phyloP scores from a whole-genome alignment of 2,888 invertebrate species.

The Eilema sororculum region DNA sequence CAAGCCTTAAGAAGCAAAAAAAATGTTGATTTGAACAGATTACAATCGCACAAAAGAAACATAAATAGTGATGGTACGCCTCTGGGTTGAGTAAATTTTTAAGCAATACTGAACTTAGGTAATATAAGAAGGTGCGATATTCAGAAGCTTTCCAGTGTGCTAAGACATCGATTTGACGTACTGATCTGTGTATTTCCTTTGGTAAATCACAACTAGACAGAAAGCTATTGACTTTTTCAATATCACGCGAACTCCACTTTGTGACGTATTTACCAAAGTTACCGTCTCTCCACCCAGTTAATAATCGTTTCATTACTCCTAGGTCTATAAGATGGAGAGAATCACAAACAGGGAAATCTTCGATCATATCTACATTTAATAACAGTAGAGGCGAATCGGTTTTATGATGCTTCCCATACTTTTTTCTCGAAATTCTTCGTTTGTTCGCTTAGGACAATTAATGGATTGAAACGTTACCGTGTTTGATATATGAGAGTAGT shows the following conservation, averaged over 20 bases:
- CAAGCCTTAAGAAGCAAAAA: neutral
- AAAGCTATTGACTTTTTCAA: constrained; percentile 27
- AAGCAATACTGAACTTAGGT: constrained; percentile 15
- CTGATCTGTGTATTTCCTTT: constrained; percentile 15
- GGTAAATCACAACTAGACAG: constrained; percentile 13
- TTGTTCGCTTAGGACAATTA: constrained; percentile 20
- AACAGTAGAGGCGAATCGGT: constrained; percentile 21
- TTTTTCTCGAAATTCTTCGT: constrained; percentile 23
- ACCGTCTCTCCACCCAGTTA: constrained; percentile 37
- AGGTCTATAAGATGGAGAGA: constrained; percentile 34
- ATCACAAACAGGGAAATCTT: constrained; percentile 36
- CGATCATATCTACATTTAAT: constrained; percentile 40
- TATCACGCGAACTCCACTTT: constrained; percentile 26
- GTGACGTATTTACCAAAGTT: constrained; percentile 5
- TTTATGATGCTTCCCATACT: constrained; percentile 25
- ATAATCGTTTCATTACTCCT: constrained; percentile 38
- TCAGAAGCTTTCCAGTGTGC: constrained; percentile 22
- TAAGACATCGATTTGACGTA: neutral
- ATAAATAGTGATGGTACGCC: constrained; percentile 14
- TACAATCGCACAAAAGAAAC: constrained; percentile 19
- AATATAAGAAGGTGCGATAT: constrained; percentile 18
- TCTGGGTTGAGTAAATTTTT: neutral
- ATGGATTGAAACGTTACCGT: constrained; percentile 29
- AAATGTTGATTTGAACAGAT: constrained; percentile 18
- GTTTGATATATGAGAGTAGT: constrained; percentile 20